Percentiles rank a stretch among this genome's conserved stretches.
These are phyloP conservation scores for Toxotes jaculatrix DNA, from an alignment of 2,113 vertebrate species.

Conservation along the genomic window DNA sequence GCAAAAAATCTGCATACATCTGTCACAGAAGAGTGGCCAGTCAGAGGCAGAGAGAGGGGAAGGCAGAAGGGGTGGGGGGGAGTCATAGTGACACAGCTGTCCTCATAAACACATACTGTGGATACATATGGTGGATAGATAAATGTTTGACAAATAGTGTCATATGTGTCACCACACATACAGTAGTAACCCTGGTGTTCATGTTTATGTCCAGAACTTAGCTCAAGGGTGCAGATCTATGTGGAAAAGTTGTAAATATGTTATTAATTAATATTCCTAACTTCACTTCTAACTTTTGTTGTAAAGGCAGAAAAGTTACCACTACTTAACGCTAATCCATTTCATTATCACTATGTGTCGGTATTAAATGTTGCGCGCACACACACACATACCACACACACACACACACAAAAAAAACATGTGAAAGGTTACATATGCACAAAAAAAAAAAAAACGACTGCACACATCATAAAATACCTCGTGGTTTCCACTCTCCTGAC, in stretches of 20 bases:
- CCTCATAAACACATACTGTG: slow-evolving; percentile 39
- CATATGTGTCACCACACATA: neutral
- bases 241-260: neutral
- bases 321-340: neutral
- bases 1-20: slow-evolving; percentile 72
- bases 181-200: neutral
- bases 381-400: neutral
- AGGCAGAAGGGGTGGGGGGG: slow-evolving; percentile 13
- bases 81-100: slow-evolving; percentile 69
- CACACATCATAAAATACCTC: neutral
- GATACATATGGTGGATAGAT: slow-evolving; percentile 14
- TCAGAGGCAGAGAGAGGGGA: neutral
- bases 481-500: slow-evolving; percentile 7
- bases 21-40: slow-evolving; percentile 58
- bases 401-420: neutral
- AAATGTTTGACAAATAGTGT: neutral
- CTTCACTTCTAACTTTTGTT: neutral
- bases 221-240: neutral
- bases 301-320: neutral
- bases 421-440: neutral
- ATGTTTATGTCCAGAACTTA: neutral
- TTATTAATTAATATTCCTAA: neutral
- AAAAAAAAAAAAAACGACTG: neutral
- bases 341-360: neutral
- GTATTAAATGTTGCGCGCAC: neutral